Evolutionary conservation across 2,888 invertebrate species (phyloP).

Genomic region (Xestia sexstrigata): DNA sequence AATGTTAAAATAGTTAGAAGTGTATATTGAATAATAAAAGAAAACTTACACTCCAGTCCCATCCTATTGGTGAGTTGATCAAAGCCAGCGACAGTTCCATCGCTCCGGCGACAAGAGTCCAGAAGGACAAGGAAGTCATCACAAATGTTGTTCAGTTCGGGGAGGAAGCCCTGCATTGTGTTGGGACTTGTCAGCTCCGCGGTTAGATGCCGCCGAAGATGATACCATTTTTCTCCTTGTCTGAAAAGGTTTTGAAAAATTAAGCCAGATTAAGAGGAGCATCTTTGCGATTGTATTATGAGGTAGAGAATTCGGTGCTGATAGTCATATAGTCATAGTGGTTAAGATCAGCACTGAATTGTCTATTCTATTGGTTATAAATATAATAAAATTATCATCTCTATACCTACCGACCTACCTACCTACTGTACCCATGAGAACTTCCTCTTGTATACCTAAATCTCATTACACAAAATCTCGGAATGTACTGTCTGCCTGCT

Average conservation of each 20-base stretch:
- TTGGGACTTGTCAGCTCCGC: slow-evolving; percentile 94
- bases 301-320: not conserved
- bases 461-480: not conserved
- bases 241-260: slow-evolving; percentile 79
- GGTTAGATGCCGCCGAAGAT: slow-evolving; percentile 93
- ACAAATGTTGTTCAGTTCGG: slow-evolving; percentile 93
- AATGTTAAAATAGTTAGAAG: no score
- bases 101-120: slow-evolving; percentile 87
- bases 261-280: not conserved
- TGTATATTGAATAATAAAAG: no score
- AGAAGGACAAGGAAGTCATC: slow-evolving; percentile 94
- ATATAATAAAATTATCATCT: not conserved
- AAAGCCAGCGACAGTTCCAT: slow-evolving; percentile 91
- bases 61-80: slow-evolving; percentile 94
- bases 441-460: not conserved
- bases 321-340: not conserved
- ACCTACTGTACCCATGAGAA: not conserved
- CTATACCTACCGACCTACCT: no score
- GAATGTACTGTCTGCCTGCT: not conserved
- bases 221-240: slow-evolving; percentile 95
- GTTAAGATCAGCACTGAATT: no score
- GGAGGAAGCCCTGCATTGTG: slow-evolving; percentile 94
- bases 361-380: no score
- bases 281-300: not conserved
- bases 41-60: slow-evolving; percentile 93